Base-by-base conservation (phyloP, 2,797 vertebrate genomes). In the Gallinago nigripennis region DNA sequence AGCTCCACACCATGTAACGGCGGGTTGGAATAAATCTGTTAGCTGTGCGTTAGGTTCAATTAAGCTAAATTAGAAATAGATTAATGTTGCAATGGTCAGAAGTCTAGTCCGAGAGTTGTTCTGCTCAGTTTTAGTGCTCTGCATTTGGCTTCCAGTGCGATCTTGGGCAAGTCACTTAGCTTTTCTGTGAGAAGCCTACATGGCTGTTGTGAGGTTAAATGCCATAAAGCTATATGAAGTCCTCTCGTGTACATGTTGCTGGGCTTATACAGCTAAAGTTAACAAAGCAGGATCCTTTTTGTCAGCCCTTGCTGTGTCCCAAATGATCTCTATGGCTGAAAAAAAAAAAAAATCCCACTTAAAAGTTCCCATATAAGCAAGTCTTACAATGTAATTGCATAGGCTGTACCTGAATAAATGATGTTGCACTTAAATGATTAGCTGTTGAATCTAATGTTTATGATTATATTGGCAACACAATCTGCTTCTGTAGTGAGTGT, bases 81-180 rank as follows among this genome's bases (percentile, higher is more conserved):
- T 90, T 72, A 58, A 37, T 75, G 57, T 77, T 66, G 78, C 21
- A 30, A 0, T n/a, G 11, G 58, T 58, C 82, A 86, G 87, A 72
- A 51, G 54, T 46, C n/a, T 83, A n/a, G 33, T 39, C 80, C 56
- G 63, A 58, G 69, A 88, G 28, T 7, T 46, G 37, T 31, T 58
- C 41, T 14, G 37, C 66, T 69, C 2, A 1, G 53, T n/a, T 88
- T 92, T 81, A 94, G 57, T 63, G 82, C 70, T 86, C 58, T 86
- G 86, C 80, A 4, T 79, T 94, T 82, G 79, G 46, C 69, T 92
- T 96, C 85, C 91, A 84, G 43, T 82, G 92, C 60, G 75, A 94
- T 87, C 56, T 16, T 45, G 72, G 70, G 58, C 66, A 79, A 71
- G 48, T 82, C 72, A 41, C 69, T 92, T 61, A n/a, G 50, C 68